These are phyloP conservation scores for Cheilosia vulpina DNA, from an alignment of 2,888 invertebrate genomes.

Conservation along the genomic window DNA sequence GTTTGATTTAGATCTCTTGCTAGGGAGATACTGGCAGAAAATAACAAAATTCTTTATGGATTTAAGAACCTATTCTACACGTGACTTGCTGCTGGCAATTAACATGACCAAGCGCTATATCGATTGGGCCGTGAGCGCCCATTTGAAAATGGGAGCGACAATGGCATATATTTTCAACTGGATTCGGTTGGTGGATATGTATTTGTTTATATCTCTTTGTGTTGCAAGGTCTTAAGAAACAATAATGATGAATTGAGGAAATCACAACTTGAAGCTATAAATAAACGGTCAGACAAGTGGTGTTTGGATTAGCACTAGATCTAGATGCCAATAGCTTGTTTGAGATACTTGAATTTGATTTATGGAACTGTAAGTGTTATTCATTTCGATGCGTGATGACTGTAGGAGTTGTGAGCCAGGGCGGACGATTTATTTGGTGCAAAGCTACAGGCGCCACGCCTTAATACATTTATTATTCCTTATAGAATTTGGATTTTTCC, in stretches of 20 bases:
- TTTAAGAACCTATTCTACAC: conserved; percentile 51
- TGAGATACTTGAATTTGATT: not conserved
- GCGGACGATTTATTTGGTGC: not conserved
- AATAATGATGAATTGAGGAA: conserved; percentile 56
- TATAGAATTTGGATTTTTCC: too few species aligned
- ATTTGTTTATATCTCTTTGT: conserved; percentile 13
- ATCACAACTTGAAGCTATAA: conserved; percentile 38
- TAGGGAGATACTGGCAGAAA: conserved; percentile 27
- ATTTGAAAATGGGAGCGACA: conserved; percentile 57
- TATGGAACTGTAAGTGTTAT: not conserved
- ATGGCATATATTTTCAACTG: conserved; percentile 19
- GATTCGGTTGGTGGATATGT: not conserved
- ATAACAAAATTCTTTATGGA: conserved; percentile 40
- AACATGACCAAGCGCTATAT: conserved; percentile 23
- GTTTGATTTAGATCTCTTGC: conserved; percentile 51
- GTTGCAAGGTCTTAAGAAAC: conserved; percentile 47
- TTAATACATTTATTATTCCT: not conserved
- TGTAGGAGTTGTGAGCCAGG: conserved; percentile 3
- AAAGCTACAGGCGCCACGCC: conserved; percentile 1
- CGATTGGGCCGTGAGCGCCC: conserved; percentile 34
- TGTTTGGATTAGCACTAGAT: conserved; percentile 24
- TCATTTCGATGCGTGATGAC: not conserved
- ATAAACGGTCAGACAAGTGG: conserved; percentile 30
- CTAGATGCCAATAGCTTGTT: not conserved
- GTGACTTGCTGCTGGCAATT: conserved; percentile 71